Base-by-base conservation (phyloP, 1,140 invertebrate genomes). In the Chlorops oryzae region DNA sequence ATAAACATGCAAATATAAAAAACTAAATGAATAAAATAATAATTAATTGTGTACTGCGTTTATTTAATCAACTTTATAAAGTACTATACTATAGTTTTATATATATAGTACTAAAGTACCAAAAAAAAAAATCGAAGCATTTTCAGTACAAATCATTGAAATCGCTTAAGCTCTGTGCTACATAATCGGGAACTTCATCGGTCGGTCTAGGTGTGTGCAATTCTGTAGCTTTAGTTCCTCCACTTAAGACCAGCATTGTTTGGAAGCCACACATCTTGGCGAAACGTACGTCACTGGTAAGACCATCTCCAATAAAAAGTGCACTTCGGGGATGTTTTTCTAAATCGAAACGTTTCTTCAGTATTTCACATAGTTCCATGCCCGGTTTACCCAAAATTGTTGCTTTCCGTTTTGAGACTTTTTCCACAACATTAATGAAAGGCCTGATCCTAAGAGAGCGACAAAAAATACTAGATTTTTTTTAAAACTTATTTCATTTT, bases 261-360 rank as follows among this genome's bases (percentile, higher is more conserved):
- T 76, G 70, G 53, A 81, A 82, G 22, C 78, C 77, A 6, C 72
- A 74, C 15, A 72, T 57, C 17, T 69, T 73, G 0, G 74, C 80
- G 25, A 83, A 77, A 9, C 72, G 73, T 12, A 83, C 74, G 46
- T 83, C 80, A 52, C 76, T 73, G 23, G 73, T 66, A 18, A 79
- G 77, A 70, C 78, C 77, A 37, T 82, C 81, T 17, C 81, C 81
- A 50, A 82, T 74, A 40, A 83, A 80, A 13, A 83, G 70, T 6
- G 80, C 78, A 50, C 76, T 72, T 23, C 59, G 61, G 0, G 77
- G 65, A 47, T 80, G 63, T n/a, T n/a, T n/a, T 1, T 60, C 67
- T 7, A 77, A 58, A 0, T 72, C 62, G 20, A 73, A 77, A 3
- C 70, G 65, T 3, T 69, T 17, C 3, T 66, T 49, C 13, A 77